Evolutionary conservation across 2,888 invertebrate species (phyloP), one percentile per base, ranked within the genome.

Genomic region (Anagyrus pseudococci): DNA sequence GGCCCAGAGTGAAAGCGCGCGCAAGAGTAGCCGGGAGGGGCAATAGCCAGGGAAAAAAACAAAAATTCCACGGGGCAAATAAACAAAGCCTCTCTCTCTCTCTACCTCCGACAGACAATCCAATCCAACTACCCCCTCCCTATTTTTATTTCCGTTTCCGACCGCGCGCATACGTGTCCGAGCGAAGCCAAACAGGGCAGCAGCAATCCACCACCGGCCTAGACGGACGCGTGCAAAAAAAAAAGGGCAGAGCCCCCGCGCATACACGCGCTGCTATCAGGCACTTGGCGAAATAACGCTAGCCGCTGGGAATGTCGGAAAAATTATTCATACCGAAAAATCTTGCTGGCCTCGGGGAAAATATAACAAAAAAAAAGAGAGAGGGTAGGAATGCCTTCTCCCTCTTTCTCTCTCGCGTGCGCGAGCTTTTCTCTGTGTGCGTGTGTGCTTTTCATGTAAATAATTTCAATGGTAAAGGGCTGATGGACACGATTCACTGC

Each of bases 401-500:
- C n/a, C n/a, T n/a, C n/a, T n/a, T n/a, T n/a, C n/a, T n/a, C n/a
- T n/a, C n/a, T n/a, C n/a, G n/a, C n/a, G 48, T 56, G 22, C 33
- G 37, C 26, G 41, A 49, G 10, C 19, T 17, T 15, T 48, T 41
- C 25, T 23, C 25, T n/a, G 15, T 4, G 8, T 19, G 26, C 13
- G 15, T 19, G 10, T 22, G 7, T 37, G 53, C 20, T 22, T 49
- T 15, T 15, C 22, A 49, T 37, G 55, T 58, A 46, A 63, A 63
- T 63, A 63, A 63, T 58, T 49, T 19, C 55, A 58, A 58, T 3
- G 53, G 17, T 54, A 49, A 62, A 62, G 58, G 52, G 53, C 54
- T 47, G 57, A 41, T 41, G 52, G n/a, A 22, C 43, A 4, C 3
- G 20, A 13, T 17, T 20, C 22, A 20, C 22, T 26, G 4, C 26